Base-by-base conservation (phyloP, 2,113 vertebrate species). In the Pelobates fuscus region DNA sequence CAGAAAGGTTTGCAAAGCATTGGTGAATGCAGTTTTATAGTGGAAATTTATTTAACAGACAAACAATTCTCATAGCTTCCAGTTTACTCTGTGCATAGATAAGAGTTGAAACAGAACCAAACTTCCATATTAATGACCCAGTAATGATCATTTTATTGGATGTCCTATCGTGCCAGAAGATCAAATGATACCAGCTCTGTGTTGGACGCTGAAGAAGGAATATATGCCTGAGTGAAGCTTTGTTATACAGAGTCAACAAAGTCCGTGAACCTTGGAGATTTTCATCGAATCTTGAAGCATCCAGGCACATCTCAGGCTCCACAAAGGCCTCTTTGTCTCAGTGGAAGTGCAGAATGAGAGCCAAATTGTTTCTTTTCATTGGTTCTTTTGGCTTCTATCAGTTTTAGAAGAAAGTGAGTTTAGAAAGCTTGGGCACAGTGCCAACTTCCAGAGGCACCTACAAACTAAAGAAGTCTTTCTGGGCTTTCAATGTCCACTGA, bases 351-450 rank as follows among this genome's bases (percentile, higher is more conserved):
- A 23, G 20, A 2, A 21, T 14, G 7, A 2, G n/a, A 12, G 52
- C 52, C 52, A 55, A 1, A 2, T 55, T 55, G 8, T 55, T 20
- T 23, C 20, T 55, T 23, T 55, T 21, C 52, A 15, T 55, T 55
- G 21, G 11, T 5, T 55, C 17, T n/a, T 55, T 55, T 23, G 18
- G 52, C n/a, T 55, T 20, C 6, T 55, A 20, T 55, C 18, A 23
- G n/a, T n/a, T 55, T 55, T 12, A 55, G 52, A 6, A 23, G 52
- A 55, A 55, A 55, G 21, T 55, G 18, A 55, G 52, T 55, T 55
- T 23, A 55, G 21, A 23, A 55, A 55, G 52, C 52, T 2, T 21
- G 6, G 52, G 52, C 52, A 55, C 11, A 21, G 20, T 8, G 52
- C 52, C 52, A 55, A 12, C 44, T 7, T 12, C 44, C 15, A n/a